A percentile compares a stretch with the other conserved stretches of the same genome.
Conservation (phyloP, 2,888 invertebrate species). For the Tenodera sinensis region DNA sequence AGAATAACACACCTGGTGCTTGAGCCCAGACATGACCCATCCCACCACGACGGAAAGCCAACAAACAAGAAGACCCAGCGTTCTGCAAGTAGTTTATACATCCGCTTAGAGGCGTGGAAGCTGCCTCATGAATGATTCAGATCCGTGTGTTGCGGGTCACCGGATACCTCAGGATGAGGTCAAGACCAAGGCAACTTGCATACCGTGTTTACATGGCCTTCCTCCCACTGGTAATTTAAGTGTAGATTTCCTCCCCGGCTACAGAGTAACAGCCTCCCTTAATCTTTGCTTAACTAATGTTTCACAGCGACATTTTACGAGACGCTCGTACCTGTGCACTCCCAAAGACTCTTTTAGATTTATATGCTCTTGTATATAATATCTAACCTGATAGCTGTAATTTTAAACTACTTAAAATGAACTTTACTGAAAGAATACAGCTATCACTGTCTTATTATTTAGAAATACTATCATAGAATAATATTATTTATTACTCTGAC, state of each 20-base stretch:
- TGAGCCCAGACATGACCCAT: neutral
- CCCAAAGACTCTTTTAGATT: no score
- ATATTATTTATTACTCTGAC: no score
- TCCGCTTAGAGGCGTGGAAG: conserved; percentile 15
- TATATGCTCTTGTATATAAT: no score
- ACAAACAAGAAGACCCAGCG: neutral
- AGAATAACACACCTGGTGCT: neutral
- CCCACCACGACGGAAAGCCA: neutral
- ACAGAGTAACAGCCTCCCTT: neutral
- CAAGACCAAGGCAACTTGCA: conserved; percentile 18
- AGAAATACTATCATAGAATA: no score
- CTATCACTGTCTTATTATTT: no score
- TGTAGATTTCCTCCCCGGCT: neutral
- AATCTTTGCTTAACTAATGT: neutral
- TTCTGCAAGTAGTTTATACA: neutral
- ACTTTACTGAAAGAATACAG: no score
- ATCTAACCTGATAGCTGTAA: no score
- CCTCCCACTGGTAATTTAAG: neutral
- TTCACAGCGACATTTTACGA: neutral
- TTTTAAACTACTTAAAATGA: no score
- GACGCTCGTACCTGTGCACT: neutral
- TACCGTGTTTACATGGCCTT: neutral
- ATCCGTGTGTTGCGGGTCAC: conserved; percentile 24
- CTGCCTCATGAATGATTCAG: conserved; percentile 24
- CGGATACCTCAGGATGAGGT: conserved; percentile 26